Percentiles rank a stretch among this genome's conserved stretches.
Evolutionary conservation across 2,797 vertebrate genomes (phyloP).

Genomic region (Cossypha caffra): DNA sequence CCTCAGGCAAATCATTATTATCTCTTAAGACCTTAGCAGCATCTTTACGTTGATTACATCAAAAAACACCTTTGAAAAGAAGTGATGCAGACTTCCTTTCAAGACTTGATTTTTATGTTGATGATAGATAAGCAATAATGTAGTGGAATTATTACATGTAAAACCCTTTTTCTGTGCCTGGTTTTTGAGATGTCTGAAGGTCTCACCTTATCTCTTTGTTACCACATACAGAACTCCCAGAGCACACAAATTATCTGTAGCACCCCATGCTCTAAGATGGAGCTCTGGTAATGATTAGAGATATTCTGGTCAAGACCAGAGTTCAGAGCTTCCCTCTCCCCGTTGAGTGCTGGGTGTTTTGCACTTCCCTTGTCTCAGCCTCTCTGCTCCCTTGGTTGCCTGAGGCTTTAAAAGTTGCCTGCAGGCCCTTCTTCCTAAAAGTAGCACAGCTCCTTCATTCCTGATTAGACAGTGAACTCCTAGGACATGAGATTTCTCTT

Average conservation of each 20-base stretch:
- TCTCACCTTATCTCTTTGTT: not conserved
- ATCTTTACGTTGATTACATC: not conserved
- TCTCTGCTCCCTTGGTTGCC: fast-evolving
- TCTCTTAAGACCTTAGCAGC: not conserved
- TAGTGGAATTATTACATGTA: not conserved
- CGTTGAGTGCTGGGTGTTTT: not conserved
- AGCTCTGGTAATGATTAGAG: not conserved
- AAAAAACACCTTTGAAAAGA: not conserved
- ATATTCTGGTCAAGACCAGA: not conserved
- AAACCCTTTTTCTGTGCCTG: not conserved
- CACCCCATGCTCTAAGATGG: not conserved
- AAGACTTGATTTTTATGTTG: not conserved
- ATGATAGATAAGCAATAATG: not conserved
- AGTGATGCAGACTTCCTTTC: not conserved
- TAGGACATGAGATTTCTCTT: not conserved
- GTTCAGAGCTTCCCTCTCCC: not conserved
- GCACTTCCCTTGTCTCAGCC: not conserved
- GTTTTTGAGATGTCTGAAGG: not conserved
- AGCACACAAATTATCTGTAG: not conserved
- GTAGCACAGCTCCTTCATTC: not conserved
- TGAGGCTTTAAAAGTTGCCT: not conserved
- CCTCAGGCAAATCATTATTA: not conserved
- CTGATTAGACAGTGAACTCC: not conserved
- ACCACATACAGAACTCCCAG: not conserved
- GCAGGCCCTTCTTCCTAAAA: not conserved